These are phyloP conservation scores for Ascaphus truei DNA, from an alignment of 2,113 vertebrate genomes.

Conservation along the genomic window DNA sequence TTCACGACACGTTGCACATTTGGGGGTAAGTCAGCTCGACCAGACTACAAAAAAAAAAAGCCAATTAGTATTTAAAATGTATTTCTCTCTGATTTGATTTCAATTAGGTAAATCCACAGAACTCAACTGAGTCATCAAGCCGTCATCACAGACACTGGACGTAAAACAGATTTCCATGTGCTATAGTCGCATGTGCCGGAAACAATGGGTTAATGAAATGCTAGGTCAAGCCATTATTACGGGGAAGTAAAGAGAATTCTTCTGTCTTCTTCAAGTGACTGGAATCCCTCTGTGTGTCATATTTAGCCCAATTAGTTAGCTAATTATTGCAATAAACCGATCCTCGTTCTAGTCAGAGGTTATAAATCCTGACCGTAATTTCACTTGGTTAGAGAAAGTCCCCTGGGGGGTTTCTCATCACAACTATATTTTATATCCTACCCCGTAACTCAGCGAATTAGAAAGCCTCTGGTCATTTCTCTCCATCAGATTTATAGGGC, in stretches of 20 bases:
- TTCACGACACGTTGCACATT: too few relatives aligned
- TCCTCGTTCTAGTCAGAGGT: neutral
- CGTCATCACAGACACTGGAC: too few relatives aligned
- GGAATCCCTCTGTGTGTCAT: conserved; percentile 5
- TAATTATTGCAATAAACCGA: conserved; percentile 30
- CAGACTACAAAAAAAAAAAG: too few relatives aligned
- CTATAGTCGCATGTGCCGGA: neutral
- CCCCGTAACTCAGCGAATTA: conserved; percentile 35
- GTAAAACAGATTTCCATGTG: too few relatives aligned
- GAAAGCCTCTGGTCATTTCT: conserved; percentile 35
- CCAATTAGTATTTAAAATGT: too few relatives aligned
- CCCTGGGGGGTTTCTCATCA: neutral
- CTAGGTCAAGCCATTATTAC: too few relatives aligned
- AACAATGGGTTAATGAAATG: neutral
- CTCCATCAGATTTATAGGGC: conserved; percentile 35
- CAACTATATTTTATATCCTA: conserved; percentile 28
- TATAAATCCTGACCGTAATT: neutral
- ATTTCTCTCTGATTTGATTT: too few relatives aligned
- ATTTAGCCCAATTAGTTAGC: conserved; percentile 19
- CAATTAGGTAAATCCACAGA: too few relatives aligned
- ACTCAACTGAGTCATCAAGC: too few relatives aligned
- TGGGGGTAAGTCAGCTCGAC: too few relatives aligned
- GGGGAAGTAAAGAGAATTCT: neutral
- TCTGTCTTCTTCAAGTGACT: neutral
- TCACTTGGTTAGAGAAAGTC: neutral